These are phyloP conservation scores for Callyntrura sp. DNA, from an alignment of 2,888 invertebrate genomes.

Conservation along the genomic window DNA sequence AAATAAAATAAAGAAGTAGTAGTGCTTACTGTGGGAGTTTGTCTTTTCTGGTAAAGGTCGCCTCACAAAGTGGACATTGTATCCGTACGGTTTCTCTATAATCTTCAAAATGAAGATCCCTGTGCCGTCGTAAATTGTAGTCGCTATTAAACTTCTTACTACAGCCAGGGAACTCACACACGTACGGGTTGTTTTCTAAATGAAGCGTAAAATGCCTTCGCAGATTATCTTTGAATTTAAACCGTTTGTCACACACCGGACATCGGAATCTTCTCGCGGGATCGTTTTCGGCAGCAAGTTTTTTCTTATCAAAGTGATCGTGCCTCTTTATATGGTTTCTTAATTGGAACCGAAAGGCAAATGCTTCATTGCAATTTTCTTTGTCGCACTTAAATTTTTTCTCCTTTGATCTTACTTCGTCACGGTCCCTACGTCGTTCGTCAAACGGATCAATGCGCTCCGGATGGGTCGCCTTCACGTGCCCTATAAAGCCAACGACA, in stretches of 20 bases:
- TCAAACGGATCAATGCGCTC: conserved; percentile 37
- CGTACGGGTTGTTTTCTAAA: conserved; percentile 70
- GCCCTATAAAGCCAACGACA: conserved; percentile 2
- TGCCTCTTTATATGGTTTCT: neutral
- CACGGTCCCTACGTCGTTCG: neutral
- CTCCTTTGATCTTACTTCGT: neutral
- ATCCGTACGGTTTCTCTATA: neutral
- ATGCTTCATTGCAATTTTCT: conserved; percentile 1
- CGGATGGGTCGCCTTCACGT: conserved; percentile 34
- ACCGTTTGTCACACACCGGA: conserved; percentile 50
- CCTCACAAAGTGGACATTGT: conserved; percentile 40
- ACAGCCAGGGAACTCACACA: conserved; percentile 64
- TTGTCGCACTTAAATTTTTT: conserved; percentile 46
- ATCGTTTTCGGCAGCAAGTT: neutral
- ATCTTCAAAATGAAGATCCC: conserved; percentile 11
- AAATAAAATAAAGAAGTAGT: neutral
- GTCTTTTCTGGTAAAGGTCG: conserved; percentile 36
- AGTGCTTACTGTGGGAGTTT: conserved; percentile 28
- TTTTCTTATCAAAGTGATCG: neutral
- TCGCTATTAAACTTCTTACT: conserved; percentile 53
- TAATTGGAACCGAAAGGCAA: neutral
- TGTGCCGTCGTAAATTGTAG: conserved; percentile 67
- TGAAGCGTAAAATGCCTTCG: conserved; percentile 67
- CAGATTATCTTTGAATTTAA: conserved; percentile 53
- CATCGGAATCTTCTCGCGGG: conserved; percentile 23